phyloP scores from a whole-genome alignment of 1,140 invertebrate species.

The Tetramorium parvispinum region DNA sequence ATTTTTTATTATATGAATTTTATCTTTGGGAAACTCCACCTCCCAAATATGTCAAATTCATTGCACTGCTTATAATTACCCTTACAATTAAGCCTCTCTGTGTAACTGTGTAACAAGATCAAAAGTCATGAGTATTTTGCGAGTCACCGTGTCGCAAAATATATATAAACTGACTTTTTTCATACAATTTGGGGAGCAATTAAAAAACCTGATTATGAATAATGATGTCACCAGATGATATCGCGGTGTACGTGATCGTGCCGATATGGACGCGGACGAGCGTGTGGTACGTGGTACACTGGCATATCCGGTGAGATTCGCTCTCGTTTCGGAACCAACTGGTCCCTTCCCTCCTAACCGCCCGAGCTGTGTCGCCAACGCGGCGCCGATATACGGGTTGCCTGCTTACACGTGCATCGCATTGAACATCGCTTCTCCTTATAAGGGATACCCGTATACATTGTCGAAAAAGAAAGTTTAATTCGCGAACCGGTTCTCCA shows the following conservation, averaged over 20 bases:
- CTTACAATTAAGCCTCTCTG: background rate
- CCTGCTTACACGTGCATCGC: background rate
- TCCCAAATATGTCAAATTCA: no score
- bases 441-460: background rate
- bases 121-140: background rate
- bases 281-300: slow-evolving; percentile 50
- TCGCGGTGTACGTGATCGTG: background rate
- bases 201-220: background rate
- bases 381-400: background rate
- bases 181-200: background rate
- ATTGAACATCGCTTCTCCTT: slow-evolving; percentile 1
- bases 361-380: background rate
- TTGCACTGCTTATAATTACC: background rate
- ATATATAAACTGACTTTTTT: background rate
- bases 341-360: slow-evolving; percentile 40
- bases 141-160: background rate
- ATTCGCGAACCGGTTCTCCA: background rate
- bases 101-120: background rate
- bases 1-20: background rate
- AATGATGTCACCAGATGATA: background rate
- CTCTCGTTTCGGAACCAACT: slow-evolving; percentile 14
- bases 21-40: background rate
- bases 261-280: background rate
- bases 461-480: slow-evolving; percentile 15
- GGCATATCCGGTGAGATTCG: slow-evolving; percentile 32